Percentiles rank a stretch among this genome's conserved stretches.
phyloP scores from a whole-genome alignment of 2,888 invertebrate genomes.

The Lepas anatifera region DNA sequence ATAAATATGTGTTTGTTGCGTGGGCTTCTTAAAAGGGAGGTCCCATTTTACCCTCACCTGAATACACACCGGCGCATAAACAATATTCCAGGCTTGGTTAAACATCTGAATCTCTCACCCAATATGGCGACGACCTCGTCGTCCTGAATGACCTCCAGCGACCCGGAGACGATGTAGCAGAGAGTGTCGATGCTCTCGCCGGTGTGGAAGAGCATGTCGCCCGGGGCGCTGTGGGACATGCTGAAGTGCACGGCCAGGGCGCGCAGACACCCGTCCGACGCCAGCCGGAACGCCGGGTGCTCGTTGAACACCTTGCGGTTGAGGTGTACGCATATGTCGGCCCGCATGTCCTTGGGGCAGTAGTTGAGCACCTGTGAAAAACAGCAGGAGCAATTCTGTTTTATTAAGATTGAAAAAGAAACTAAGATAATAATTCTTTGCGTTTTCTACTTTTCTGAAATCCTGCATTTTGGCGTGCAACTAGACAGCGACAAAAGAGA shows the following conservation, averaged over 20 bases:
- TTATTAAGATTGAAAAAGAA: no score
- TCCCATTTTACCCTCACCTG: no score
- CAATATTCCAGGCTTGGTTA: no score
- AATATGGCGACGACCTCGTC: constrained; percentile 99
- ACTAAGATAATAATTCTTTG: no score
- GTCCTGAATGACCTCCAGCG: constrained; percentile 97
- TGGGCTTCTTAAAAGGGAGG: no score
- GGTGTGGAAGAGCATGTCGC: constrained; percentile 94
- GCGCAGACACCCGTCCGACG: constrained; percentile 94
- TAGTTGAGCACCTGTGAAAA: constrained; percentile 92
- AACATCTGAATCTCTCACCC: no score
- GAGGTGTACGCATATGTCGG: constrained; percentile 98
- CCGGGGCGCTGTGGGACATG: constrained; percentile 95
- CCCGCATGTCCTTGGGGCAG: constrained; percentile 99
- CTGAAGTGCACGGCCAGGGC: constrained; percentile 94
- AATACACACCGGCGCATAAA: no score
- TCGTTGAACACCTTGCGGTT: constrained; percentile 98
- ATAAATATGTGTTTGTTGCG: no score
- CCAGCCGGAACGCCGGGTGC: constrained; percentile 84
- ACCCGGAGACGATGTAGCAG: constrained; percentile 98
- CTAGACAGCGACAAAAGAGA: no score
- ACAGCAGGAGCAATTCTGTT: no score
- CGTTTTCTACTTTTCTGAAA: no score
- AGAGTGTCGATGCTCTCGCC: constrained; percentile 97
- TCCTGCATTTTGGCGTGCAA: no score